These are phyloP conservation scores for Danio kyathit DNA, from an alignment of 2,797 vertebrate genomes.

Conservation along the genomic window DNA sequence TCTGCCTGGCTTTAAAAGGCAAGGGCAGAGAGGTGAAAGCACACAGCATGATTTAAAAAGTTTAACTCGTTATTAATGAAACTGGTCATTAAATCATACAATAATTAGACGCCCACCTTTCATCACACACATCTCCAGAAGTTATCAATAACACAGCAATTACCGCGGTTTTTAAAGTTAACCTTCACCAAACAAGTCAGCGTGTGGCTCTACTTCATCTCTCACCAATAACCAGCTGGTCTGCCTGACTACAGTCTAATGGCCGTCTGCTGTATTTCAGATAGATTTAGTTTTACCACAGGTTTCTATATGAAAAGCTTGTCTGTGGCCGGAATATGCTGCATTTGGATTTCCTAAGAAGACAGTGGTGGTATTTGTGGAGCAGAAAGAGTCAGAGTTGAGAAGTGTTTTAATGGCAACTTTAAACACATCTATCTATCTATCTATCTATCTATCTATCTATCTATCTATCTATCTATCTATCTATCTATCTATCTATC, in stretches of 20 bases:
- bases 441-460: too few relatives aligned
- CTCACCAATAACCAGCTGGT: constrained; percentile 43
- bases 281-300: background rate
- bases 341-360: background rate
- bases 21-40: constrained; percentile 56
- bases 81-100: constrained; percentile 61
- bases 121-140: constrained; percentile 53
- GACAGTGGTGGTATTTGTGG: too few relatives aligned
- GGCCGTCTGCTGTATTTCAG: constrained; percentile 1
- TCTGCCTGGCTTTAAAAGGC: constrained; percentile 49
- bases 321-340: background rate
- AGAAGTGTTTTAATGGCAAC: too few relatives aligned
- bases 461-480: too few relatives aligned
- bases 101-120: constrained; percentile 62
- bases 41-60: constrained; percentile 59
- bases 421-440: too few relatives aligned
- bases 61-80: constrained; percentile 62
- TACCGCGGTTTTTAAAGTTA: constrained; percentile 58
- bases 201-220: constrained; percentile 28
- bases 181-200: constrained; percentile 51
- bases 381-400: too few relatives aligned
- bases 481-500: too few relatives aligned
- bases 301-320: background rate
- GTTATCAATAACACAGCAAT: constrained; percentile 60
- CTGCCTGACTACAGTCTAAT: background rate